A percentile compares a stretch with the other conserved stretches of the same genome.
phyloP scores from a whole-genome alignment of 1,140 invertebrate genomes.

The Gonioctena quinquepunctata region DNA sequence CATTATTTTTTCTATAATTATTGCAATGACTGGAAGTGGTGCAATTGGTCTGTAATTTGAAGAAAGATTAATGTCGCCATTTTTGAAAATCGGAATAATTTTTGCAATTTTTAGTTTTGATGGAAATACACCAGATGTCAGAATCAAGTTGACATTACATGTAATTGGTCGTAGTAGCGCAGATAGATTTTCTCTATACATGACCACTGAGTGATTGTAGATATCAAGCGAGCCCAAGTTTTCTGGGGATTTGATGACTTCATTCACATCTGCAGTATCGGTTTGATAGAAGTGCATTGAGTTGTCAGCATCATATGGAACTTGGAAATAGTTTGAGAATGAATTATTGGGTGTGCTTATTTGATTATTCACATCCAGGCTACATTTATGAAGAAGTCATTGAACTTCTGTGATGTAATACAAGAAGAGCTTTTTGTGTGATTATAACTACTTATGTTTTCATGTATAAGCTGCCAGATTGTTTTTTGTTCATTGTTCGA shows the following conservation, averaged over 20 bases:
- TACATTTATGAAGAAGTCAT: conserved; percentile 3
- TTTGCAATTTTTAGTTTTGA: no score
- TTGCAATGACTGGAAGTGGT: no score
- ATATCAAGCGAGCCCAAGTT: conserved; percentile 1
- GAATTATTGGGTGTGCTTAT: neutral
- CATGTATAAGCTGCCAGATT: conserved; percentile 1
- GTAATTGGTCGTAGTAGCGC: neutral
- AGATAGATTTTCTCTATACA: conserved; percentile 3
- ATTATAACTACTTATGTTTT: neutral
- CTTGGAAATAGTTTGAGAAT: conserved; percentile 2
- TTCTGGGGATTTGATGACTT: conserved; percentile 2
- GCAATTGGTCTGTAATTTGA: no score
- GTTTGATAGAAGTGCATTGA: no score
- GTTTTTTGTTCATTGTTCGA: neutral
- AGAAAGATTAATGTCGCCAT: no score
- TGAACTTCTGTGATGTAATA: neutral
- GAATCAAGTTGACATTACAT: neutral
- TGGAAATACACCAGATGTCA: neutral
- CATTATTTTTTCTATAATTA: no score
- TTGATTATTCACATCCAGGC: neutral
- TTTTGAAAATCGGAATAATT: no score
- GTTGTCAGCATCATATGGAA: neutral
- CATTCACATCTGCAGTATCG: neutral
- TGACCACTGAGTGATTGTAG: neutral
- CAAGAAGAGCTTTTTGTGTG: conserved; percentile 1